Base-by-base conservation (phyloP, 2,113 vertebrate genomes). In the Progne subis region DNA sequence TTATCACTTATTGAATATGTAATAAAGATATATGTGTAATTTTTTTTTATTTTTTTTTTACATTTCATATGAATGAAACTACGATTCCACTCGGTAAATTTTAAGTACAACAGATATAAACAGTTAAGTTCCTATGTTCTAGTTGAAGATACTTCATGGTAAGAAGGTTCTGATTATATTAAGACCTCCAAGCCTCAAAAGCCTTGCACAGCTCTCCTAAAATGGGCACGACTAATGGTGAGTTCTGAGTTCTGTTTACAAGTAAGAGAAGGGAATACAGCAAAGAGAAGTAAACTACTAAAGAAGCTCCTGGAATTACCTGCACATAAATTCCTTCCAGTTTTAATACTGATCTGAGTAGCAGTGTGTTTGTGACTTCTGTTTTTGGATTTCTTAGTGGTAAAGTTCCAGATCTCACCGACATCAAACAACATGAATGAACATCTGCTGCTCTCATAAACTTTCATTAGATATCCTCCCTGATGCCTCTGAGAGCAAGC, bases 381-480 rank as follows among this genome's bases (percentile, higher is more conserved):
- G 5, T 74, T 91, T 79, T 88, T 89, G 31, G 49, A 75, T 93
- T 95, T 91, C 79, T 84, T 52, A 21, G 28, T 68, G 13, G n/a
- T 90, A 87, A 77, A 95, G 32, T 93, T 91, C 94, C 77, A 93
- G 82, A 70, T 18, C 19, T 90, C 75, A 53, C 49, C 11, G 25
- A 7, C 24, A 59, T 21, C 21, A 71, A 91, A 89, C 77, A 93
- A 79, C 88, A 90, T 23, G 56, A 87, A 55, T 2, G 37, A 74
- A 78, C 86, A 88, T 90, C 77, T 92, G 63, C 63, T 94, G 28
- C 31, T 49, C 43, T 91, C 29, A 19, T 90, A 92, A 97, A 85
- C 61, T 56, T 83, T 32, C 64, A 71, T 90, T 84, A 77, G 31
- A 67, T 93, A 43, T 21, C 46, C 74, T 52, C 64, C 14, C 88